Percentiles rank a stretch among this genome's conserved stretches.
Evolutionary conservation across 1,140 invertebrate species (phyloP).

Genomic region (Solenopsis invicta): DNA sequence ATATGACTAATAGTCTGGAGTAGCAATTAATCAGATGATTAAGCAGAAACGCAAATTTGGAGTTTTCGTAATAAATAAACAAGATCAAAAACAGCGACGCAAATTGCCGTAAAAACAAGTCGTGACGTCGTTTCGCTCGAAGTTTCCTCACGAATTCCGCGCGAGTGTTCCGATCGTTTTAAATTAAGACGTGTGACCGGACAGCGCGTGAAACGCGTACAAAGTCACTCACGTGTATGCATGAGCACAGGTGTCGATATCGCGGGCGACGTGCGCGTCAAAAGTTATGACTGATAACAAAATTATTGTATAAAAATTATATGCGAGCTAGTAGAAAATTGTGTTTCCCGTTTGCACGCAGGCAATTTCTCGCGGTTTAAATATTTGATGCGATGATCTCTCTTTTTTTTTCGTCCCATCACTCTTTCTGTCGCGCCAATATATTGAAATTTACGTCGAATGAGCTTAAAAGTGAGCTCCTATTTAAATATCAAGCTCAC

Average conservation of each 20-base stretch:
- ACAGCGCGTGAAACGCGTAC: constrained; percentile 41
- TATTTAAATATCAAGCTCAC: background rate
- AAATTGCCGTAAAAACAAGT: background rate
- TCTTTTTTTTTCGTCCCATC: background rate
- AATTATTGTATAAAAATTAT: constrained; percentile 5
- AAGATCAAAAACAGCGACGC: background rate
- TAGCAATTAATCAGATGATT: background rate
- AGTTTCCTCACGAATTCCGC: constrained; percentile 59
- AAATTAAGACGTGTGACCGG: constrained; percentile 66
- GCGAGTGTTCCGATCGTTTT: constrained; percentile 64
- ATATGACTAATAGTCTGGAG: background rate
- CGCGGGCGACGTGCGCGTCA: background rate
- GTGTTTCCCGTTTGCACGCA: background rate
- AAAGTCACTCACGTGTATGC: background rate
- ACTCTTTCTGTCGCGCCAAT: constrained; percentile 9
- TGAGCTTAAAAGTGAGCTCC: background rate
- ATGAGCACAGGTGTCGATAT: constrained; percentile 32
- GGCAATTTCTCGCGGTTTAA: constrained; percentile 18
- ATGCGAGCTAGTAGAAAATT: background rate
- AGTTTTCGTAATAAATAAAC: background rate
- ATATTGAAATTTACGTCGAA: background rate
- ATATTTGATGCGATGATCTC: background rate
- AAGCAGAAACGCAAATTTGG: background rate
- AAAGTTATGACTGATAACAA: constrained; percentile 58
- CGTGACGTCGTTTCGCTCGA: constrained; percentile 24